These are phyloP conservation scores for Silurus aristotelis DNA, from an alignment of 2,797 vertebrate genomes.

Conservation along the genomic window DNA sequence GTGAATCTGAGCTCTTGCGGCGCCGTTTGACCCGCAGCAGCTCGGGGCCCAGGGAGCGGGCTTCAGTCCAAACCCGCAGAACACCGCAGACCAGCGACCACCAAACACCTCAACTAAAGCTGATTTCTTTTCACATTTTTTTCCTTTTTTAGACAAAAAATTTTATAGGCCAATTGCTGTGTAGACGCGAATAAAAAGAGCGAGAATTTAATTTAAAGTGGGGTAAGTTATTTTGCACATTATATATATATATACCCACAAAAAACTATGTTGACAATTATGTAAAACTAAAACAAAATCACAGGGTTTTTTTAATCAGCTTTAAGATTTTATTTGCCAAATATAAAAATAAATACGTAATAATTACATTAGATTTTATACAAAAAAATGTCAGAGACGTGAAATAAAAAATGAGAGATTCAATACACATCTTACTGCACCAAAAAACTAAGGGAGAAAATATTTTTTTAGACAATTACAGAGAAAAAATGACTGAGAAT, in stretches of 20 bases:
- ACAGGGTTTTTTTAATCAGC: no score
- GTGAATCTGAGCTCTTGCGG: slow-evolving; percentile 34
- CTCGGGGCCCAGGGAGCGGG: background rate
- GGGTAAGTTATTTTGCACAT: background rate
- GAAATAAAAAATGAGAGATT: background rate
- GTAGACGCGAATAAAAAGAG: background rate
- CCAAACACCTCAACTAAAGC: no score
- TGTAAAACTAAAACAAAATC: no score
- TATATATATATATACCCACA: no score
- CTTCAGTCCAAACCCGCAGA: slow-evolving; percentile 18
- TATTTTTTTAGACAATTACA: background rate
- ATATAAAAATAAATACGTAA: background rate
- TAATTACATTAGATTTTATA: no score
- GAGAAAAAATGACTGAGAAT: background rate
- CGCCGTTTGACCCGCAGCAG: slow-evolving; percentile 32
- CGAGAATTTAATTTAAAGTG: background rate
- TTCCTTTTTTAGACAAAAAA: background rate
- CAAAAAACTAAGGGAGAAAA: background rate
- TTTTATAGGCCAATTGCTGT: background rate
- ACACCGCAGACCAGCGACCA: background rate
- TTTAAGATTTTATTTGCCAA: no score
- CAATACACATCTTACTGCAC: slow-evolving; percentile 6
- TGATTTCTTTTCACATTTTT: background rate
- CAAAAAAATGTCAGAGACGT: background rate
- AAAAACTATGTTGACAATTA: no score